Evolutionary conservation across 1,140 invertebrate species (phyloP), one percentile per base, ranked within the genome.

Genomic region (Drepana arcuata): DNA sequence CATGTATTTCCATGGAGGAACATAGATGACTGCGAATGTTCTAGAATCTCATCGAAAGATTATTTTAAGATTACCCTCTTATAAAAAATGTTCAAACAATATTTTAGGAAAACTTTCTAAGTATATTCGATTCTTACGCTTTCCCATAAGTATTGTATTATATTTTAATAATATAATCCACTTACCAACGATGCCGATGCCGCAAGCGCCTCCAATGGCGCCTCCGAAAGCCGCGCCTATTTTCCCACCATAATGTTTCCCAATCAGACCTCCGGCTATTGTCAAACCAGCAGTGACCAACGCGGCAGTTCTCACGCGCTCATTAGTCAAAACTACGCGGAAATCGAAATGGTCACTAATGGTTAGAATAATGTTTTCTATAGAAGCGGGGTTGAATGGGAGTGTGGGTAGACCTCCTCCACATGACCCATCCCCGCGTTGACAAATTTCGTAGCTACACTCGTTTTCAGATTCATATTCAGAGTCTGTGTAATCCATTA

Each of bases 261-360:
- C 77, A 16, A 81, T 59, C 14, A 81, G 16, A 2, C 59, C 60
- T 1, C 77, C 77, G 7, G 73, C 71, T 1, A 81, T 16, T 6
- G 69, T 57, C 7, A 80, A 21, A 0, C 77, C 77, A 1, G 65
- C 49, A 0, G 77, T 81, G 11, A 81, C 41, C 15, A 75, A 6
- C n/a, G 66, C 4, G 0, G 73, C 73, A 0, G 34, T 48, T 16
- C 49, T 70, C 1, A 51, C 35, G 28, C 55, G 38, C 1, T 51
- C 48, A 42, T 66, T 51, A n/a, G 28, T 65, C 31, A 78, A 33
- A 3, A 81, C 15, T 13, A 78, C 53, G 9, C 66, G 67, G 25
- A 81, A 71, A 29, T 78, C 47, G 31, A 78, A 78, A n/a, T 54
- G 45, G 23, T 80, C 75, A 16, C 58, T 44, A 1, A 80, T 63